Conservation (phyloP, 2,113 vertebrate species). For the Rhinogobius similis region DNA sequence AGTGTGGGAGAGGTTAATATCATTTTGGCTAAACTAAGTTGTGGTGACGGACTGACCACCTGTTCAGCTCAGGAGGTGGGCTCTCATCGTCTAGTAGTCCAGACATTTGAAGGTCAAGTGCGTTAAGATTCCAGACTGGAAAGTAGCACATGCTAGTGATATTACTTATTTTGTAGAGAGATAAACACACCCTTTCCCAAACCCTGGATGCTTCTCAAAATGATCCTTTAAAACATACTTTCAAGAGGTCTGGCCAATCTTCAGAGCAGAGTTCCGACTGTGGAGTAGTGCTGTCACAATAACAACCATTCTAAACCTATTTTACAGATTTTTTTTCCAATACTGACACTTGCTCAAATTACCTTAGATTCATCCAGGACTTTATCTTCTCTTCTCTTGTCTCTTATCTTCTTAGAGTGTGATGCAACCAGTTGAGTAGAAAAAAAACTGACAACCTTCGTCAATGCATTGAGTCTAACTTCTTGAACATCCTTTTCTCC, state of each 20-base stretch:
- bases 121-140: conserved; percentile 4
- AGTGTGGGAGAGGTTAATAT: conserved; percentile 72
- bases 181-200: conserved; percentile 36
- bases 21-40: conserved; percentile 60
- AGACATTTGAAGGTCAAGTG: conserved; percentile 61
- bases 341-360: too few species aligned
- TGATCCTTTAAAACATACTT: neutral
- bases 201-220: conserved; percentile 18
- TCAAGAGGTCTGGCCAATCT: too few species aligned
- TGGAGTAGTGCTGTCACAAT: too few species aligned
- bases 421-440: too few species aligned
- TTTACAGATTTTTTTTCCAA: too few species aligned
- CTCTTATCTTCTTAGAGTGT: too few species aligned
- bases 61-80: conserved; percentile 65
- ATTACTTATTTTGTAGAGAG: neutral
- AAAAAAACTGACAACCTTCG: too few species aligned
- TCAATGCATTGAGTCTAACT: too few species aligned
- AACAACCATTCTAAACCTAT: too few species aligned
- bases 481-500: conserved; percentile 43
- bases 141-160: neutral
- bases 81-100: conserved; percentile 47
- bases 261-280: too few species aligned
- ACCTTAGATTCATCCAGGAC: too few species aligned
- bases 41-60: conserved; percentile 66
- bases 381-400: too few species aligned